phyloP scores from a whole-genome alignment of 2,888 invertebrate species.

The Drosophila leonis region DNA sequence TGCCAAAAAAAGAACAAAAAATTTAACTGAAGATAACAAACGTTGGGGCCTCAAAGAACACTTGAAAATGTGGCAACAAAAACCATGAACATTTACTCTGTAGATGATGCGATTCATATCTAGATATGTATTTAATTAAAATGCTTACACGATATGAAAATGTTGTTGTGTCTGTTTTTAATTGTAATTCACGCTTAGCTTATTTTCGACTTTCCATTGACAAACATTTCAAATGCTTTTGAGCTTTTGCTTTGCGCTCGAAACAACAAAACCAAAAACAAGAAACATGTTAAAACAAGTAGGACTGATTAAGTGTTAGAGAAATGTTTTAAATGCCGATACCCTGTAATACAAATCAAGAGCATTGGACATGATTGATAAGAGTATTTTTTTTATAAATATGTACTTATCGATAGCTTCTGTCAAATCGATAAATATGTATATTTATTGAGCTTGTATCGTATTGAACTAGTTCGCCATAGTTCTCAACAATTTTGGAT shows the following conservation, averaged over 20 bases:
- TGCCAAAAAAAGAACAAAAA: conserved; percentile 28
- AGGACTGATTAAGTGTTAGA: background rate
- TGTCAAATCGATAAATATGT: background rate
- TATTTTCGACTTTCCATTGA: conserved; percentile 75
- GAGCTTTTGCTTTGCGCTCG: conserved; percentile 34
- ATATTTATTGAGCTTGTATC: background rate
- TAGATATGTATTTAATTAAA: conserved; percentile 21
- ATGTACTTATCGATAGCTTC: background rate
- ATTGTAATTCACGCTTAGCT: conserved; percentile 63
- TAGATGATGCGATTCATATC: conserved; percentile 8
- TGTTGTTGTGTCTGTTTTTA: conserved; percentile 46
- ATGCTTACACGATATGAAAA: conserved; percentile 37
- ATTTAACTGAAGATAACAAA: conserved; percentile 33
- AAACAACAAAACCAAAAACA: background rate
- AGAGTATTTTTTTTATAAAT: background rate
- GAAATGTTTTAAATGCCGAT: background rate
- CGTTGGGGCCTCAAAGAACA: conserved; percentile 9
- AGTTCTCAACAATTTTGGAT: background rate
- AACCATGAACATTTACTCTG: background rate
- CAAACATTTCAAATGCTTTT: conserved; percentile 68
- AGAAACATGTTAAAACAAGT: conserved; percentile 12
- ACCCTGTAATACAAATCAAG: background rate
- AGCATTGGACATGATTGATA: background rate
- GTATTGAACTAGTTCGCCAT: background rate
- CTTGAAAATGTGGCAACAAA: background rate